Evolutionary conservation across 2,888 invertebrate species (phyloP).

Genomic region (Pterostichus madidus): DNA sequence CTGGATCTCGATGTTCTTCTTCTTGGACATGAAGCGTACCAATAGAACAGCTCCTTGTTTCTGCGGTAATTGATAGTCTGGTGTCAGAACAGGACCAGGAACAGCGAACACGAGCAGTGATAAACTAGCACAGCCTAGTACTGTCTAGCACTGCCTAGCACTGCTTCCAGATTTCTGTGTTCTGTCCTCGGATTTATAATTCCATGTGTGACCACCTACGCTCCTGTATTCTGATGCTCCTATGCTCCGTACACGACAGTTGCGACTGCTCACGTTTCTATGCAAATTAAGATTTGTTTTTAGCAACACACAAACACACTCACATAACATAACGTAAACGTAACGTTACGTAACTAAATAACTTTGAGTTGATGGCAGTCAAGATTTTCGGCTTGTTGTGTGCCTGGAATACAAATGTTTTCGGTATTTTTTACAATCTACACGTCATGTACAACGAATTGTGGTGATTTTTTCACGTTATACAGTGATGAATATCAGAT

Average conservation of each 20-base stretch:
- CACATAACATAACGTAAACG: neutral
- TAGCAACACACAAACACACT: conserved; percentile 51
- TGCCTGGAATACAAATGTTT: conserved; percentile 61
- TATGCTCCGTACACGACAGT: neutral
- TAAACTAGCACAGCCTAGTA: neutral
- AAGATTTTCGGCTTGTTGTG: conserved; percentile 59
- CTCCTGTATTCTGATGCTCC: neutral
- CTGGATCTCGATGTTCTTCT: conserved; percentile 26
- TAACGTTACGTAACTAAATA: conserved; percentile 37
- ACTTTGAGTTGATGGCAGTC: conserved; percentile 50
- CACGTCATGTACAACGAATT: conserved; percentile 64
- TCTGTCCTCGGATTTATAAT: conserved; percentile 50
- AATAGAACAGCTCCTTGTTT: conserved; percentile 50
- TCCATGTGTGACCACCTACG: neutral
- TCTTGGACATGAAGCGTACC: conserved; percentile 60
- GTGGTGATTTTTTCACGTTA: conserved; percentile 62
- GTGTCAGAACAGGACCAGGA: conserved; percentile 36
- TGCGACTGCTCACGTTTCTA: conserved; percentile 28
- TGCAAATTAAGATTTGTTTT: conserved; percentile 65
- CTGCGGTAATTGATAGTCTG: conserved; percentile 54
- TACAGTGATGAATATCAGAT: conserved; percentile 62
- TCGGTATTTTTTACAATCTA: conserved; percentile 61
- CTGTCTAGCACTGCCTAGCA: neutral
- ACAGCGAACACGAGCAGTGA: conserved; percentile 22
- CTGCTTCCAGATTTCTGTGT: neutral